Base-by-base conservation (phyloP, 2,888 invertebrate genomes). In the Papilio elwesi region DNA sequence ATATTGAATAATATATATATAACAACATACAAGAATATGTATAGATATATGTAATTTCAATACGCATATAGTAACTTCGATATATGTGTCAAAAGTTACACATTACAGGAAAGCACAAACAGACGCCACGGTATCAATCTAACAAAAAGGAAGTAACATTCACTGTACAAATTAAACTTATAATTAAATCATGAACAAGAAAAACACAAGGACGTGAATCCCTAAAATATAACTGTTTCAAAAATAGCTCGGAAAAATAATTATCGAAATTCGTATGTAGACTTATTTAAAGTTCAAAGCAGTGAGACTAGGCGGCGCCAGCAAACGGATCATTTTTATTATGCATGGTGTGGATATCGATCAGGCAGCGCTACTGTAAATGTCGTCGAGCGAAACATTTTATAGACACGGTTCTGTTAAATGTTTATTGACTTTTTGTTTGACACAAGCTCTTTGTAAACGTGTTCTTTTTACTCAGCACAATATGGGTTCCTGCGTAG, bases 331-430 rank as follows among this genome's bases (percentile, higher is more conserved):
- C 62, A 62, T n/a, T 62, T 62, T 62, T 62, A 62, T 62, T 62
- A 62, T 62, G 62, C 62, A 62, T 62, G 43, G 62, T 62, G 62
- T 62, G 2, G 62, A 62, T 62, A 62, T 62, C 62, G 62, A 62
- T 62, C 62, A 62, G 38, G 62, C 62, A n/a, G n/a, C n/a, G n/a
- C n/a, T 62, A 43, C 62, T 62, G 26, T 43, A 62, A 38, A 62
- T n/a, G 62, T 62, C 62, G 38, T 43, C 16, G 11, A 63, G 62
- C 15, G 62, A 15, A 63, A 47, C 62, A 63, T 10, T 63, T 63
- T 63, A 63, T 36, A 63, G 9, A n/a, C 62, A 15, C 15, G 6
- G 43, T 43, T n/a, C 26, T 11, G 38, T 62, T 62, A 62, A 43
- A 36, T 62, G n/a, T 57, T 62, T 43, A 43, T 43, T 62, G 43